Conservation (phyloP, 2,888 invertebrate genomes). For the Calliopum simillimum region DNA sequence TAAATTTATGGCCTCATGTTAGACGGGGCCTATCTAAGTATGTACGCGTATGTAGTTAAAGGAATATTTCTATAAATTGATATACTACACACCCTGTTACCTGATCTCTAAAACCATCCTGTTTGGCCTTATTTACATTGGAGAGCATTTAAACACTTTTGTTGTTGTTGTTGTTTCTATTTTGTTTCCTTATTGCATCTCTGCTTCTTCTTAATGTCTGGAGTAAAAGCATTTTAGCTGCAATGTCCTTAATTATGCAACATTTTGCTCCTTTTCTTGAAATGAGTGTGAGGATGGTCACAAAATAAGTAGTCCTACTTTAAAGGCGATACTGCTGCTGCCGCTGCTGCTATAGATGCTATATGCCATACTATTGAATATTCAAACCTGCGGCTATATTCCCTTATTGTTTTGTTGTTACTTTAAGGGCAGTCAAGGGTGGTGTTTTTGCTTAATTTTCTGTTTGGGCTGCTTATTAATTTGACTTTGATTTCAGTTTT, state of each 20-base stretch:
- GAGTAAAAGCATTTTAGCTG: constrained; percentile 35
- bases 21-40: too few species aligned
- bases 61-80: too few species aligned
- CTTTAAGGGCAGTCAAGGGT: not conserved
- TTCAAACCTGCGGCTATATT: constrained; percentile 49
- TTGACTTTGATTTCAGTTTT: constrained; percentile 1
- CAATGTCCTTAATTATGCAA: constrained; percentile 58
- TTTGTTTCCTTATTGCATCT: constrained; percentile 8
- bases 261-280: constrained; percentile 53
- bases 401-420: constrained; percentile 23
- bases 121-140: not conserved
- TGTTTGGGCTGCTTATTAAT: constrained; percentile 5
- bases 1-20: too few species aligned
- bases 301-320: constrained; percentile 43
- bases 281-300: constrained; percentile 39
- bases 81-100: too few species aligned
- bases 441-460: not conserved
- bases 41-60: too few species aligned
- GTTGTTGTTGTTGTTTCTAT: constrained; percentile 30
- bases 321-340: constrained; percentile 32
- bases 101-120: not conserved
- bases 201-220: too few species aligned
- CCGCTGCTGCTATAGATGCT: too few species aligned
- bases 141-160: not conserved
- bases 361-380: too few species aligned